Base-by-base conservation (phyloP, 2,113 vertebrate species). In the Gadus macrocephalus region DNA sequence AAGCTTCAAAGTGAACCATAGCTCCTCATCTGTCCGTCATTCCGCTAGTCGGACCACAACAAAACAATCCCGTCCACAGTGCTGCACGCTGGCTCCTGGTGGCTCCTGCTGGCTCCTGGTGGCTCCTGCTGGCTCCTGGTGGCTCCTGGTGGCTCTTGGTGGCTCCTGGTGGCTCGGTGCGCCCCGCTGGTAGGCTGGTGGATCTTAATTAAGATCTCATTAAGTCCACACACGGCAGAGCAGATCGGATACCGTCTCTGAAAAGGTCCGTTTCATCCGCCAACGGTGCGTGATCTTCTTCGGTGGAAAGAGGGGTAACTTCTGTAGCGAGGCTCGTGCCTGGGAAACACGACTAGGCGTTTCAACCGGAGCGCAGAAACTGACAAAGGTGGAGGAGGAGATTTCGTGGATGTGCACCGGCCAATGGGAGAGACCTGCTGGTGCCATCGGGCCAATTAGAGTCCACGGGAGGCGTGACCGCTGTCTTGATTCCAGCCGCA, bases 361-460 rank as follows among this genome's bases (percentile, higher is more conserved):
- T 58, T 58, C 55, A 79, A 85, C 81, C 72, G 70, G 62, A 67
- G 73, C 64, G 66, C 67, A 25, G 20, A 12, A 59, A 22, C 73
- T 77, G 71, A 78, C 79, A 80, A 82, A 92, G 90, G 86, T 88
- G 88, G 88, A 90, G 92, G 91, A 89, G 87, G 90, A 70, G 78
- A 75, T 80, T 89, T 89, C 84, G 83, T 88, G 87, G 78, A 76
- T 20, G 22, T n/a, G 62, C 69, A 42, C 0, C 68, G 78, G 75
- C 92, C 92, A 92, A 93, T 93, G 2, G 68, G 61, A 20, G 69
- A 17, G 35, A 0, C 7, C 59, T 0, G 62, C 66, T 66, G 49
- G 62, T 28, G 58, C 66, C 16, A 9, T 16, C 5, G 1, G 79
- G 66, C 92, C 90, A 92, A 93, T 91, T 78, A 62, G 58, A 49